A percentile compares a stretch with the other conserved stretches of the same genome.
phyloP scores from a whole-genome alignment of 2,888 invertebrate species.

The Parthenolecanium corni region DNA sequence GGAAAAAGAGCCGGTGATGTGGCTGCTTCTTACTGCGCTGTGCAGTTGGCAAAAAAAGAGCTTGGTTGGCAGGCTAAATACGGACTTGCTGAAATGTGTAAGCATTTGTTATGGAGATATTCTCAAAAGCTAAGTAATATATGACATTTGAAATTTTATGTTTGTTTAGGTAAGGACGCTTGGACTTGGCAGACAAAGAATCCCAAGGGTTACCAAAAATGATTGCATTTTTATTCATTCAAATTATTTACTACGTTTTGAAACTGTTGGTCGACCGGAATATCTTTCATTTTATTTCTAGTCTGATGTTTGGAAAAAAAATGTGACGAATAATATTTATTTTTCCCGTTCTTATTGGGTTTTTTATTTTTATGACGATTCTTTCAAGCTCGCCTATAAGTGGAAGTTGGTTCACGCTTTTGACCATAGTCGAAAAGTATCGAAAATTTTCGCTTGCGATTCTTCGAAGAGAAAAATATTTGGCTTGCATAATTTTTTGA shows the following conservation, averaged over 20 bases:
- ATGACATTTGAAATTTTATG: neutral
- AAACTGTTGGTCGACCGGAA: too few relatives aligned
- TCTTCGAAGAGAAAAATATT: too few relatives aligned
- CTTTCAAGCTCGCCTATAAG: too few relatives aligned
- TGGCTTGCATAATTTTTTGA: too few relatives aligned
- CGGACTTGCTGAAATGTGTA: slow-evolving; percentile 72
- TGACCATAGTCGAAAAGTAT: too few relatives aligned
- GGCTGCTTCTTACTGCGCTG: slow-evolving; percentile 72
- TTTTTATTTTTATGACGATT: too few relatives aligned
- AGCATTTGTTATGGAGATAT: slow-evolving; percentile 34
- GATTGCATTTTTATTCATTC: neutral
- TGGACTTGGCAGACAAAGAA: slow-evolving; percentile 81
- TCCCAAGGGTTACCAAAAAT: slow-evolving; percentile 41
- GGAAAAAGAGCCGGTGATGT: slow-evolving; percentile 73
- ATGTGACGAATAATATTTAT: too few relatives aligned
- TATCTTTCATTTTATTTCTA: too few relatives aligned
- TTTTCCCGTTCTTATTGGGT: too few relatives aligned
- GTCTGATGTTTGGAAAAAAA: too few relatives aligned
- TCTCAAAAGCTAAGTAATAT: neutral
- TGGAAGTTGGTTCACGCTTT: too few relatives aligned
- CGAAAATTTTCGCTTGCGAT: too few relatives aligned
- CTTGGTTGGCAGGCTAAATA: slow-evolving; percentile 73
- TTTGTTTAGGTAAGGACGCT: slow-evolving; percentile 50
- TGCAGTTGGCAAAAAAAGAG: slow-evolving; percentile 58
- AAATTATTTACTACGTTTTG: neutral